A percentile compares a stretch with the other conserved stretches of the same genome.
These are phyloP conservation scores for Podiceps cristatus DNA, from an alignment of 2,113 vertebrate genomes.

Conservation along the genomic window DNA sequence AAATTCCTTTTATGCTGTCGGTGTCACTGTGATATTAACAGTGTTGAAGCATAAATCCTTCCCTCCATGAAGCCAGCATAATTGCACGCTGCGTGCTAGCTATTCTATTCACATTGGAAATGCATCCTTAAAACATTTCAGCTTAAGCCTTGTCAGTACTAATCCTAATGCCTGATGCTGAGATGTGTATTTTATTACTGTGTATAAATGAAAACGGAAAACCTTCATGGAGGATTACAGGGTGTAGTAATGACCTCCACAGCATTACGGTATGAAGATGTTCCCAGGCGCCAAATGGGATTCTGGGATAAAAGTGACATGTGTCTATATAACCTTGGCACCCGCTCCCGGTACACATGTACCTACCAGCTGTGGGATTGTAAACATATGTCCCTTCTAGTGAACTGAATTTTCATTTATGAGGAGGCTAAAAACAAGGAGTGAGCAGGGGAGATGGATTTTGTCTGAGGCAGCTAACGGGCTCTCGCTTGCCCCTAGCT, in stretches of 20 bases:
- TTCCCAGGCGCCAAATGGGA: slow-evolving; percentile 50
- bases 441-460: background rate
- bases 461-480: slow-evolving; percentile 11
- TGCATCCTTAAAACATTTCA: slow-evolving; percentile 67
- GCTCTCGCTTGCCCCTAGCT: background rate
- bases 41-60: slow-evolving; percentile 71
- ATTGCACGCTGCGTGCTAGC: slow-evolving; percentile 28
- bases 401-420: slow-evolving; percentile 38
- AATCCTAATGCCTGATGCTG: slow-evolving; percentile 78
- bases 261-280: background rate
- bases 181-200: slow-evolving; percentile 74
- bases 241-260: slow-evolving; percentile 62
- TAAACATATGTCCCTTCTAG: slow-evolving; percentile 50
- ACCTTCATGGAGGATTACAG: slow-evolving; percentile 74
- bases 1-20: slow-evolving; percentile 32
- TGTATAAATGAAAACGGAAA: slow-evolving; percentile 70
- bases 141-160: slow-evolving; percentile 72
- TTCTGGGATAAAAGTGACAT: slow-evolving; percentile 61
- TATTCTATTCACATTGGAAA: slow-evolving; percentile 57
- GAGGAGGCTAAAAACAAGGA: background rate
- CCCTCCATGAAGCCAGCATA: slow-evolving; percentile 57
- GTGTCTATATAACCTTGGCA: slow-evolving; percentile 42
- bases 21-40: slow-evolving; percentile 66
- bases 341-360: slow-evolving; percentile 21
- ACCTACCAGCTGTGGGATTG: slow-evolving; percentile 59